Evolutionary conservation across 2,113 vertebrate genomes (phyloP).

Genomic region (Plecotus auritus): DNA sequence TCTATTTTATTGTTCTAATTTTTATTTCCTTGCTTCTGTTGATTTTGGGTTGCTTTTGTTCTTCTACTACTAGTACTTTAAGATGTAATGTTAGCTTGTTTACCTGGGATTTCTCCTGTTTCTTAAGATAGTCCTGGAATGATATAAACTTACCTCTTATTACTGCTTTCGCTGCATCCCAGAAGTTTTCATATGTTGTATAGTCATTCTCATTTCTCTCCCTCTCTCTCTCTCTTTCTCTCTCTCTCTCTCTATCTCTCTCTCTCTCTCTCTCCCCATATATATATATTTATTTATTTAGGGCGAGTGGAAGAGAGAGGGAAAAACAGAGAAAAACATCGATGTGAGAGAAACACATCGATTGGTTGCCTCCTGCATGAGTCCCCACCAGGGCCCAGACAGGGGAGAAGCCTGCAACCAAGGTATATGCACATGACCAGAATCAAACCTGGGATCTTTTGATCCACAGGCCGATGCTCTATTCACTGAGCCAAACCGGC

Average conservation of each 20-base stretch:
- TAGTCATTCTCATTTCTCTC: background rate
- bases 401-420: no score
- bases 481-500: no score
- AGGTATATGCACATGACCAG: no score
- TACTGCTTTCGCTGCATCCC: background rate
- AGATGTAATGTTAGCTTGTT: background rate
- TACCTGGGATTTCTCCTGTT: background rate
- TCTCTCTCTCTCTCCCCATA: no score
- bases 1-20: background rate
- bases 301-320: no score
- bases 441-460: no score
- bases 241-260: background rate
- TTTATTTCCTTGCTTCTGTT: background rate
- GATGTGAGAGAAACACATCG: no score
- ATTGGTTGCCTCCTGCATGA: no score
- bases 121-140: background rate
- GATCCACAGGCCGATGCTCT: no score
- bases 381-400: no score
- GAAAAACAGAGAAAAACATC: no score
- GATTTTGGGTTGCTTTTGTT: background rate
- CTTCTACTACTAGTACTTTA: background rate
- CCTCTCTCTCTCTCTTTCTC: background rate
- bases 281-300: no score
- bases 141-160: background rate
- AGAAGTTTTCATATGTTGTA: background rate